Percentiles rank a stretch among this genome's conserved stretches.
Evolutionary conservation across 2,888 invertebrate genomes (phyloP).

Genomic region (Cephus runcator): DNA sequence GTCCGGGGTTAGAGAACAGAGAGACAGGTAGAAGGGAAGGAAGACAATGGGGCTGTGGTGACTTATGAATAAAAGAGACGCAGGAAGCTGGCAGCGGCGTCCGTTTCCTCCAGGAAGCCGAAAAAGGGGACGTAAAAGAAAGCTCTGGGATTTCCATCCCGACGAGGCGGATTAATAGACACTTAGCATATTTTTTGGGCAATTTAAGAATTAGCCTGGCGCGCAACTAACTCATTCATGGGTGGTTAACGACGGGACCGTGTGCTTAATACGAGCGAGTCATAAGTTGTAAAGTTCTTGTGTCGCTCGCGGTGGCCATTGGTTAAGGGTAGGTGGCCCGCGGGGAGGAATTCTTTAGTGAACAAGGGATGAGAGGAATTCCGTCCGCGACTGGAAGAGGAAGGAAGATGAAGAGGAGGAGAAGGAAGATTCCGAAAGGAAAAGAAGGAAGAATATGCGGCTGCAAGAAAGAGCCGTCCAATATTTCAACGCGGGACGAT

Average conservation of each 20-base stretch:
- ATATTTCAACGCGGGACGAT: conserved; percentile 61
- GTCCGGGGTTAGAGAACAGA: no score
- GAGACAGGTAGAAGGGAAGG: no score
- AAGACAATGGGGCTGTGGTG: no score
- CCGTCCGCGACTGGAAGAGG: conserved; percentile 1
- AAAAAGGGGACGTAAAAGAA: conserved; percentile 2
- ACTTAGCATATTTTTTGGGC: conserved; percentile 43
- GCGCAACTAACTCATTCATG: conserved; percentile 62
- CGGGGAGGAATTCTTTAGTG: no score
- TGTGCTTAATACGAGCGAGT: conserved; percentile 56
- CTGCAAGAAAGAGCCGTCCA: conserved; percentile 62
- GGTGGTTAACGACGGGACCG: conserved; percentile 58
- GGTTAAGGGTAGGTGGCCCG: not conserved
- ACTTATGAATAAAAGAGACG: no score
- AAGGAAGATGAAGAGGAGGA: conserved; percentile 6
- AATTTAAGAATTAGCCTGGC: conserved; percentile 55
- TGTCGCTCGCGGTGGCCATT: conserved; percentile 8
- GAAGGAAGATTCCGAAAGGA: not conserved
- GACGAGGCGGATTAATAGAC: conserved; percentile 47
- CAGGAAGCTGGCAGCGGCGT: no score
- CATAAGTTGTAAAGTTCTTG: conserved; percentile 56
- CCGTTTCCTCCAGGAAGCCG: no score
- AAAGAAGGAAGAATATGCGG: conserved; percentile 56
- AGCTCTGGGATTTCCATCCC: conserved; percentile 31
- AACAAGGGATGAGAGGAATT: conserved; percentile 7